These are phyloP conservation scores for Drosophila lowei DNA, from an alignment of 1,140 invertebrate genomes.

Conservation along the genomic window DNA sequence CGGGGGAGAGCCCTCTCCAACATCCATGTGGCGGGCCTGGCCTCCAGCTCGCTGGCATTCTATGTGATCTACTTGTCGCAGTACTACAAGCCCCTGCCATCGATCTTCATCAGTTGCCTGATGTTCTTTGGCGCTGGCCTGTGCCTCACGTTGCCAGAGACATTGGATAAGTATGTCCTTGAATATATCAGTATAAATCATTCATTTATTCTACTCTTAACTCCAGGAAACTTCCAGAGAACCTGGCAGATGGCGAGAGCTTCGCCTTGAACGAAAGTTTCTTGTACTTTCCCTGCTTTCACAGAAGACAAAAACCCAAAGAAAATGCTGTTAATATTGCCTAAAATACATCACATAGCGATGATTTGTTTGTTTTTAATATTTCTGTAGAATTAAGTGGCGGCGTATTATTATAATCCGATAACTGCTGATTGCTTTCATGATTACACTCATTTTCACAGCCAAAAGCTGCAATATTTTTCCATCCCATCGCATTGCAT, in stretches of 20 bases:
- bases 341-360: constrained; percentile 1
- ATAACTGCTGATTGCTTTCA: no score
- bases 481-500: no score
- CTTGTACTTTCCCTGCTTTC: constrained; percentile 53
- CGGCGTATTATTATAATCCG: no score
- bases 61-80: constrained; percentile 82
- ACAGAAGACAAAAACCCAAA: background rate
- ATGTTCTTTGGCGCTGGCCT: constrained; percentile 84
- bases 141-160: constrained; percentile 86
- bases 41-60: constrained; percentile 70
- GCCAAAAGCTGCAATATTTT: background rate
- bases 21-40: constrained; percentile 84
- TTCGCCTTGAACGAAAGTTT: constrained; percentile 84
- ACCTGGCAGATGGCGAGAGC: constrained; percentile 85
- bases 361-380: no score
- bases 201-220: background rate
- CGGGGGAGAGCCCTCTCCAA: constrained; percentile 85
- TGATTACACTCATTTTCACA: no score
- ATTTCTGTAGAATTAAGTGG: no score
- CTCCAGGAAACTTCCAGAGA: constrained; percentile 84
- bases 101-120: constrained; percentile 84
- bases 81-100: constrained; percentile 84
- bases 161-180: constrained; percentile 83
- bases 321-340: no score
- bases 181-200: background rate